A percentile compares a stretch with the other conserved stretches of the same genome.
These are phyloP conservation scores for Zaprionus tsacasi DNA, from an alignment of 1,140 invertebrate species.

Conservation along the genomic window DNA sequence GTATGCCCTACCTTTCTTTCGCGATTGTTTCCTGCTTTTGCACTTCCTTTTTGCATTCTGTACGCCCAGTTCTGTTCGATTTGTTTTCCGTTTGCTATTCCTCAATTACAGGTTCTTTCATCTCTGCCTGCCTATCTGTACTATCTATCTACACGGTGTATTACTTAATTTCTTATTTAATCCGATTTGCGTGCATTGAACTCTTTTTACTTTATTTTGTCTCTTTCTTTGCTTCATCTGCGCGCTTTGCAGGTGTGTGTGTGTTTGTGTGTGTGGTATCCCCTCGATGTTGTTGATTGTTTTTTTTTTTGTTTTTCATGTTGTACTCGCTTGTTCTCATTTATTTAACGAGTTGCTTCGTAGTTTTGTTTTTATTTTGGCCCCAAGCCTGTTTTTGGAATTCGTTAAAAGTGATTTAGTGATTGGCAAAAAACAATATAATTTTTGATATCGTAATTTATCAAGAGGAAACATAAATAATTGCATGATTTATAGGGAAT, in stretches of 20 bases:
- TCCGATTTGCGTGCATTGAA: slow-evolving; percentile 83
- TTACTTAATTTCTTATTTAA: slow-evolving; percentile 79
- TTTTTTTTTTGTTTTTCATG: slow-evolving; percentile 20
- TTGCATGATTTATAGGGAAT: neutral
- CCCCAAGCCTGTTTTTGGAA: slow-evolving; percentile 15
- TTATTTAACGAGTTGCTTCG: slow-evolving; percentile 57
- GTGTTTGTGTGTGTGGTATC: too few relatives aligned
- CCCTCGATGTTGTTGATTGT: too few relatives aligned
- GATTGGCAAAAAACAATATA: neutral
- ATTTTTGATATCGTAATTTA: neutral
- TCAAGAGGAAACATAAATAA: neutral
- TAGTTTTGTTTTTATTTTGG: slow-evolving; percentile 43
- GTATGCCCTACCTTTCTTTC: neutral
- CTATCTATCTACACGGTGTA: slow-evolving; percentile 44
- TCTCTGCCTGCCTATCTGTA: slow-evolving; percentile 7
- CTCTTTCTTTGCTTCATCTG: slow-evolving; percentile 27
- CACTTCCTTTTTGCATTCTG: slow-evolving; percentile 30
- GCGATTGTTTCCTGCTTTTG: slow-evolving; percentile 13
- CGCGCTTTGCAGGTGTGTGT: neutral
- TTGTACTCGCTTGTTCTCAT: slow-evolving; percentile 33
- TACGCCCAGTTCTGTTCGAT: slow-evolving; percentile 22
- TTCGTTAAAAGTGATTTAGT: neutral
- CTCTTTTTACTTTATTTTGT: slow-evolving; percentile 35
- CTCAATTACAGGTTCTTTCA: slow-evolving; percentile 13
- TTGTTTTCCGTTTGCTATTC: slow-evolving; percentile 38